Percentiles rank a stretch among this genome's conserved stretches.
phyloP scores from a whole-genome alignment of 2,888 invertebrate species.

The Drosophila suboccidentalis region DNA sequence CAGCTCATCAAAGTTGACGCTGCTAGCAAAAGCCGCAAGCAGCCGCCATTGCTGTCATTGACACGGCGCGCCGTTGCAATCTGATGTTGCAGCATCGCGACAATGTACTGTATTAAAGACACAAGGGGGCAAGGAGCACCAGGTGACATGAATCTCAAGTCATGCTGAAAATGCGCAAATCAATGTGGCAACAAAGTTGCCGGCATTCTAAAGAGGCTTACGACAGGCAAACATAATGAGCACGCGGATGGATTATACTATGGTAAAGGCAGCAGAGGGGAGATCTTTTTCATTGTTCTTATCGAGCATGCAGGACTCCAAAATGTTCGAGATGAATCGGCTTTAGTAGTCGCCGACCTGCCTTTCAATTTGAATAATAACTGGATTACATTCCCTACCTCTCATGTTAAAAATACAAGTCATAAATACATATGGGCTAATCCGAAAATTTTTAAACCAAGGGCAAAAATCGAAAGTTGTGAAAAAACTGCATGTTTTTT shows the following conservation, averaged over 20 bases:
- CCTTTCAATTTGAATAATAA: too few species aligned
- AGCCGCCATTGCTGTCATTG: conserved; percentile 37
- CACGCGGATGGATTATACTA: not conserved
- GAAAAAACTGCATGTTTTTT: too few species aligned
- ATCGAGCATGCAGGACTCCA: too few species aligned
- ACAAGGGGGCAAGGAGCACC: not conserved
- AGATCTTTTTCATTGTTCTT: not conserved
- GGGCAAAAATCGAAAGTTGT: too few species aligned
- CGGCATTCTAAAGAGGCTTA: conserved; percentile 18
- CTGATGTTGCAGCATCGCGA: conserved; percentile 7
- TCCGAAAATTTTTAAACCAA: too few species aligned
- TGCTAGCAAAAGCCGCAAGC: conserved; percentile 20
- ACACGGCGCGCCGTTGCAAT: conserved; percentile 18
- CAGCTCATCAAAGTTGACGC: conserved; percentile 20
- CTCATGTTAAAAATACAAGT: too few species aligned
- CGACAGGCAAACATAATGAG: conserved; percentile 19
- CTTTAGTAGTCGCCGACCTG: too few species aligned
- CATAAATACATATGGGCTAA: too few species aligned
- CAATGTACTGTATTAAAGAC: conserved; percentile 7
- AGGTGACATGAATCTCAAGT: conserved; percentile 21
- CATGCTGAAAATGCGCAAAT: conserved; percentile 50
- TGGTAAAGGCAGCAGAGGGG: not conserved
- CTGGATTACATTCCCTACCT: too few species aligned
- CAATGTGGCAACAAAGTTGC: conserved; percentile 28
- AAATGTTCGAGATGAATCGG: not conserved